Evolutionary conservation across 2,113 vertebrate species (phyloP).

Genomic region (Antennarius striatus): DNA sequence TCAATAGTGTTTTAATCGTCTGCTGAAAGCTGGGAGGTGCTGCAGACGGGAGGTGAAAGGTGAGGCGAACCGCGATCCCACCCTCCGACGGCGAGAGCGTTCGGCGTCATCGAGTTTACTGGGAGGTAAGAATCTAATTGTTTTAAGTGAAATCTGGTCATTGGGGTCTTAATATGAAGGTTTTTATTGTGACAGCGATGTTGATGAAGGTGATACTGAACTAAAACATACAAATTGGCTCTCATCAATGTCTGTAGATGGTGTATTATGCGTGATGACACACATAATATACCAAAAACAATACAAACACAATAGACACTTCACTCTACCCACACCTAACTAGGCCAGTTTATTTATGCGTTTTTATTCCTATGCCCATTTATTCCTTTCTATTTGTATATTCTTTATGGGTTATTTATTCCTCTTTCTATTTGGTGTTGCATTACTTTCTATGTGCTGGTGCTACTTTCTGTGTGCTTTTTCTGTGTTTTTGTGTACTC

Average conservation of each 20-base stretch:
- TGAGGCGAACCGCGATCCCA: slow-evolving; percentile 45
- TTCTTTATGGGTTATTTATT: too few species aligned
- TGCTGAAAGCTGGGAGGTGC: slow-evolving; percentile 59
- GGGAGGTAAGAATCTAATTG: slow-evolving; percentile 62
- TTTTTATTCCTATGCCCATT: too few species aligned
- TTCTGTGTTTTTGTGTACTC: too few species aligned
- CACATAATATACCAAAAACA: too few species aligned
- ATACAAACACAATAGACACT: too few species aligned
- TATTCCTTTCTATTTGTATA: too few species aligned
- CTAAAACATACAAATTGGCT: slow-evolving; percentile 36
- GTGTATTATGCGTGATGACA: slow-evolving; percentile 18
- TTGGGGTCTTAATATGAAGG: slow-evolving; percentile 35
- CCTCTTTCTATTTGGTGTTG: too few species aligned
- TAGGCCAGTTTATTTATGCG: too few species aligned
- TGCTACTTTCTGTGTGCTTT: too few species aligned
- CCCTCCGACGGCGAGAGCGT: not conserved
- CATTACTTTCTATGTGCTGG: too few species aligned
- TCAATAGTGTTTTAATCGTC: slow-evolving; percentile 68
- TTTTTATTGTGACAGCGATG: slow-evolving; percentile 32
- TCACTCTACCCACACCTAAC: too few species aligned
- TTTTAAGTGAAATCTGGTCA: slow-evolving; percentile 37
- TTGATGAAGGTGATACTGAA: slow-evolving; percentile 46
- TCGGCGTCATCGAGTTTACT: slow-evolving; percentile 27
- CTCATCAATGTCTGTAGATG: slow-evolving; percentile 53
- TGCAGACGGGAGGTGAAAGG: slow-evolving; percentile 58